phyloP scores from a whole-genome alignment of 2,888 invertebrate species.

The Drosophila birchii region DNA sequence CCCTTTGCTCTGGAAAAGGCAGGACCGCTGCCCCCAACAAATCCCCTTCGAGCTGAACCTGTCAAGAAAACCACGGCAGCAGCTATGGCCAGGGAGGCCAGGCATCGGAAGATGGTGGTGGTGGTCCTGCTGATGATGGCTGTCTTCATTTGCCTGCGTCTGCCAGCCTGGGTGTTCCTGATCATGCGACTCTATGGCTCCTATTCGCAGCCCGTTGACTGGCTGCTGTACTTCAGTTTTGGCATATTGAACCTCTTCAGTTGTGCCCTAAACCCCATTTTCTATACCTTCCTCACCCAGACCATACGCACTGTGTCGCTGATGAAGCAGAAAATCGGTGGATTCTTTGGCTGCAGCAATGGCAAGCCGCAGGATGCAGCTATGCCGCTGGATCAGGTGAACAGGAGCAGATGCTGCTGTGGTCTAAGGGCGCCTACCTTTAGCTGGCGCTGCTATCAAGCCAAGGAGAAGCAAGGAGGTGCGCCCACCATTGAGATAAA shows the following conservation, averaged over 20 bases:
- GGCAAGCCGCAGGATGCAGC: slow-evolving; percentile 18
- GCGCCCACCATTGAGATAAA: not conserved
- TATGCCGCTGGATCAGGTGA: slow-evolving; percentile 47
- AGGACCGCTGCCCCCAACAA: not conserved
- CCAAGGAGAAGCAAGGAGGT: not conserved
- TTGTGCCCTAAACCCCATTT: slow-evolving; percentile 87
- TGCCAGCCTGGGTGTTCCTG: slow-evolving; percentile 86
- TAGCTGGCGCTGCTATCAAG: slow-evolving; percentile 51
- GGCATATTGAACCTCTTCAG: slow-evolving; percentile 86
- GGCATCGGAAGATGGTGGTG: slow-evolving; percentile 87
- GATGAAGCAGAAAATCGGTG: slow-evolving; percentile 33
- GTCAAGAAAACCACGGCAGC: slow-evolving; percentile 31
- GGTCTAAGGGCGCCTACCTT: slow-evolving; percentile 41
- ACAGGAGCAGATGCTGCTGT: slow-evolving; percentile 25
- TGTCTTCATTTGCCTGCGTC: slow-evolving; percentile 86
- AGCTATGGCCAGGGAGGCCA: slow-evolving; percentile 75
- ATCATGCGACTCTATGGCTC: slow-evolving; percentile 84
- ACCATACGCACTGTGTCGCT: slow-evolving; percentile 79
- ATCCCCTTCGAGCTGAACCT: not conserved
- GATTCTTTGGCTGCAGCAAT: slow-evolving; percentile 38
- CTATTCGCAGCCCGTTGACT: slow-evolving; percentile 78
- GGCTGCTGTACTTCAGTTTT: slow-evolving; percentile 86
- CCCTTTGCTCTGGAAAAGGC: slow-evolving; percentile 30
- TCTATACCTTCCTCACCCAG: slow-evolving; percentile 87
- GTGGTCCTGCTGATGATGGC: slow-evolving; percentile 86